phyloP scores from a whole-genome alignment of 1,140 invertebrate genomes.

The Arctopsyche grandis region DNA sequence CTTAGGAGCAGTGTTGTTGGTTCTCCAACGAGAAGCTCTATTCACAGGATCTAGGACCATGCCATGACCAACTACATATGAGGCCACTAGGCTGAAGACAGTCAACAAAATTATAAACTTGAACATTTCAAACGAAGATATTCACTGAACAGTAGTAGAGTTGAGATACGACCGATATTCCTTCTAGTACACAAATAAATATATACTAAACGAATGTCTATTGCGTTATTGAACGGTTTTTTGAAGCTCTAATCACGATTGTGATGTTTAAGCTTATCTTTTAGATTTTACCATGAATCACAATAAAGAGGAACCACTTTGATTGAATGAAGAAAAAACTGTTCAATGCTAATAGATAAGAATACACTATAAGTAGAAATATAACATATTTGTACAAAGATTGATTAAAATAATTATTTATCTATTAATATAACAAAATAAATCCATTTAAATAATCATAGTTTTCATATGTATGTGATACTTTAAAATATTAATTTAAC shows the following conservation, averaged over 20 bases:
- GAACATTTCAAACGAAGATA: not conserved
- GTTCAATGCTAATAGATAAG: not conserved
- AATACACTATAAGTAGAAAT: too few relatives aligned
- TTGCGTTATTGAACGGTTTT: not conserved
- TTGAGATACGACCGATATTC: not conserved
- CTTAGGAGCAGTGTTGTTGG: constrained; percentile 65
- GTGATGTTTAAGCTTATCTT: not conserved
- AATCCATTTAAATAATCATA: too few relatives aligned
- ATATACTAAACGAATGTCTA: not conserved
- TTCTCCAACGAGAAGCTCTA: constrained; percentile 74
- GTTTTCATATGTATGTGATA: too few relatives aligned
- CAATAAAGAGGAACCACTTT: not conserved
- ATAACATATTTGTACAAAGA: too few relatives aligned
- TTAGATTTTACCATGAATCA: not conserved
- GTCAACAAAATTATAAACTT: not conserved
- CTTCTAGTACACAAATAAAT: not conserved
- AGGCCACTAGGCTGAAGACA: not conserved
- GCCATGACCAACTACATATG: constrained; percentile 68
- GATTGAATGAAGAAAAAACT: not conserved
- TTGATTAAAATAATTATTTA: too few relatives aligned
- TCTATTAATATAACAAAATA: too few relatives aligned
- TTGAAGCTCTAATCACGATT: not conserved
- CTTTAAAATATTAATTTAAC: too few relatives aligned
- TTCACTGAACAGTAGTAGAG: not conserved
- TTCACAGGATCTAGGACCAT: constrained; percentile 75